phyloP scores from a whole-genome alignment of 2,113 vertebrate species.

The Typhlomys cinereus region DNA sequence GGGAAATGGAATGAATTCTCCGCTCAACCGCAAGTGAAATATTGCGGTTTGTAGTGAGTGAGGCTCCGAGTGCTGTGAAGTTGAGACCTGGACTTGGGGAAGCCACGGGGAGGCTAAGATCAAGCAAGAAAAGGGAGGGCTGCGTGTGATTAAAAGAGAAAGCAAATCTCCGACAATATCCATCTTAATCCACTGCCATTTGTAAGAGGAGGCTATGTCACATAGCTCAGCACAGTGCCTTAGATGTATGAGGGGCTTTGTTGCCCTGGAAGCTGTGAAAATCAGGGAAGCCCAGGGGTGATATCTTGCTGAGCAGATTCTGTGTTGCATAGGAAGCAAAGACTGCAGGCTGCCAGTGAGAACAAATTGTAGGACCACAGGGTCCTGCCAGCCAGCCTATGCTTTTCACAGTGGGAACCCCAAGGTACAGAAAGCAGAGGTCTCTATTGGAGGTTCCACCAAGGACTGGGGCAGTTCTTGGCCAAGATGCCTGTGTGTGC shows the following conservation, averaged over 20 bases:
- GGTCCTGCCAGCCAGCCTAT: background rate
- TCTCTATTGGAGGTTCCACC: no score
- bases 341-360: background rate
- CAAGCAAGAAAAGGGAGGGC: background rate
- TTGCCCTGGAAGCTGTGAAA: background rate
- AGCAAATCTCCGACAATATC: conserved; percentile 31
- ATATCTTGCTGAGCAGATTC: background rate
- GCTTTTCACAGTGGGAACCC: background rate
- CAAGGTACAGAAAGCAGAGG: background rate
- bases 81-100: background rate
- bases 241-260: background rate
- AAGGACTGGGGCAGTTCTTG: background rate
- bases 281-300: background rate
- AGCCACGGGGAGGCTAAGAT: background rate
- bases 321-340: background rate
- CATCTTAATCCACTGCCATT: background rate
- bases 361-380: background rate
- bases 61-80: background rate
- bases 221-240: background rate
- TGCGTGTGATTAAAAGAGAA: background rate
- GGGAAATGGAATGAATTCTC: conserved; percentile 66
- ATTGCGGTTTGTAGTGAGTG: background rate
- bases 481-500: rapidly evolving
- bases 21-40: conserved; percentile 52
- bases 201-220: background rate